Evolutionary conservation across 1,140 invertebrate genomes (phyloP).

Genomic region (Scaptodrosophila lebanonensis): DNA sequence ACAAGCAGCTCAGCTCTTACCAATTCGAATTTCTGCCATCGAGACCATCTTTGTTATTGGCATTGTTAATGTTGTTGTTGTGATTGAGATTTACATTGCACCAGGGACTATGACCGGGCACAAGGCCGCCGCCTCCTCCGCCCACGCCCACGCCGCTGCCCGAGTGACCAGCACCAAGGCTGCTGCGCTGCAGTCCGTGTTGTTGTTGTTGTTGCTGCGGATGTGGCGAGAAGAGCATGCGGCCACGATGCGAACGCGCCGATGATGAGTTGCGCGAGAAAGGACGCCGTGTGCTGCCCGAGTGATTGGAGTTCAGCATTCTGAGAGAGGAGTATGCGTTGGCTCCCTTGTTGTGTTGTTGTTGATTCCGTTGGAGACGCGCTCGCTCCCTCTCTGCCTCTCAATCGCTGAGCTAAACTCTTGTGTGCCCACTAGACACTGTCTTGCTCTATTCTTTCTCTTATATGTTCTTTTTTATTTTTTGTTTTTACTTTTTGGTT

Average conservation of each 20-base stretch:
- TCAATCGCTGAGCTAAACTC: constrained; percentile 9
- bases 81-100: constrained; percentile 57
- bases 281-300: constrained; percentile 58
- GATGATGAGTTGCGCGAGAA: constrained; percentile 65
- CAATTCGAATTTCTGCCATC: constrained; percentile 63
- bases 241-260: constrained; percentile 57
- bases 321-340: constrained; percentile 1
- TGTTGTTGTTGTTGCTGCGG: constrained; percentile 41
- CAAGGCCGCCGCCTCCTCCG: constrained; percentile 42
- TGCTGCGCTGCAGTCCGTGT: constrained; percentile 40
- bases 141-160: constrained; percentile 20
- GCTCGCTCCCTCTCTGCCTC: constrained; percentile 39
- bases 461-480: constrained; percentile 16
- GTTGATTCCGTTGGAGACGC: constrained; percentile 59
- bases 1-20: constrained; percentile 56
- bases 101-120: constrained; percentile 60
- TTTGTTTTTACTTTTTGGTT: constrained; percentile 15
- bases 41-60: constrained; percentile 59
- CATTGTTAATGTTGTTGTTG: constrained; percentile 41
- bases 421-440: no score
- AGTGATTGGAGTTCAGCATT: constrained; percentile 39
- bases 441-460: not conserved
- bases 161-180: not conserved
- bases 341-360: constrained; percentile 19
- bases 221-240: constrained; percentile 59